These are phyloP conservation scores for Dicerorhinus sumatrensis DNA, from an alignment of 2,113 vertebrate species.

Conservation along the genomic window DNA sequence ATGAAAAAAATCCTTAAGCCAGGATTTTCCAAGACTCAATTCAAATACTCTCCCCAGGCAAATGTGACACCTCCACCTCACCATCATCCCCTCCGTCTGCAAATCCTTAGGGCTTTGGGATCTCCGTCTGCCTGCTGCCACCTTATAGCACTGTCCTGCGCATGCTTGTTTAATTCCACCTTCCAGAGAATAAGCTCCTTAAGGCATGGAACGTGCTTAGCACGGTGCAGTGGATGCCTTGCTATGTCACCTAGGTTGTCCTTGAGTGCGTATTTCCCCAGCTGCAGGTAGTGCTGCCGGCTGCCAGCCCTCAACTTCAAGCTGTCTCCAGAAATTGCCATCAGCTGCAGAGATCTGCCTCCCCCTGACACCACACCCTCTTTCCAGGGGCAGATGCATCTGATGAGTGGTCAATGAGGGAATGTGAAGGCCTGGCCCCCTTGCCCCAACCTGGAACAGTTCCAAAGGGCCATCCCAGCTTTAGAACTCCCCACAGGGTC, in stretches of 20 bases:
- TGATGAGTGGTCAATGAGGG: neutral
- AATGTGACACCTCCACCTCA: neutral
- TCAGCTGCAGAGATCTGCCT: neutral
- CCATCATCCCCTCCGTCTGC: neutral
- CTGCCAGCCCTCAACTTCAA: neutral
- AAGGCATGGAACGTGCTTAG: neutral
- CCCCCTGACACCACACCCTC: neutral
- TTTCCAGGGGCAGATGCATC: neutral
- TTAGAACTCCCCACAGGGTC: neutral
- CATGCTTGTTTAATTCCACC: neutral
- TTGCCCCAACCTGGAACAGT: neutral
- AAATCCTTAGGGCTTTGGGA: neutral
- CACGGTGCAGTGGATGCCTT: neutral
- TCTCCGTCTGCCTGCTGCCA: neutral
- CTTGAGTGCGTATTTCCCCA: neutral
- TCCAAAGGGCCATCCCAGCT: neutral
- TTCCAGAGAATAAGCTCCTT: neutral
- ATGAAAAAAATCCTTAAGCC: neutral
- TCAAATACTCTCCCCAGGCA: neutral
- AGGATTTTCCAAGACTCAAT: neutral
- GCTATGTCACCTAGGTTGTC: neutral
- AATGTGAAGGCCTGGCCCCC: neutral
- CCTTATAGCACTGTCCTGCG: neutral
- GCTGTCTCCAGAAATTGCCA: neutral
- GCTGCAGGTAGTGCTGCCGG: neutral